A percentile compares a stretch with the other conserved stretches of the same genome.
These are phyloP conservation scores for Darevskia nairensis DNA, from an alignment of 2,797 vertebrate genomes.

Conservation along the genomic window DNA sequence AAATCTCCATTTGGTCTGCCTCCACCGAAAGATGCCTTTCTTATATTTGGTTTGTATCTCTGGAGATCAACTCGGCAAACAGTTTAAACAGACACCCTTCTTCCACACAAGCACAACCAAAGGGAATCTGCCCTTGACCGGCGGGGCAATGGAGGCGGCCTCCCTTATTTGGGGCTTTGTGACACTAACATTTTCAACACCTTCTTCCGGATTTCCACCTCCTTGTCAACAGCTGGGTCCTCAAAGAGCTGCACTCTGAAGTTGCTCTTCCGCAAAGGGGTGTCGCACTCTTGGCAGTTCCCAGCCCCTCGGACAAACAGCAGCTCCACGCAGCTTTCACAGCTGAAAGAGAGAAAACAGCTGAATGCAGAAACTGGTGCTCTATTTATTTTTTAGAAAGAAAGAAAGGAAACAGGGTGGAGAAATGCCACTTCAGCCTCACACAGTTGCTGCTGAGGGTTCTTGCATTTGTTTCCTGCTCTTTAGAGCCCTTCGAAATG, in stretches of 20 bases:
- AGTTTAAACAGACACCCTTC: not conserved
- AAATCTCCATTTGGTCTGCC: not conserved
- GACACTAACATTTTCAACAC: constrained; percentile 92
- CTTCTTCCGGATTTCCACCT: constrained; percentile 98
- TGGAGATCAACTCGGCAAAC: not conserved
- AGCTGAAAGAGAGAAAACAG: constrained; percentile 77
- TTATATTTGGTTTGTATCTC: not conserved
- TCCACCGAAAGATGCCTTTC: not conserved
- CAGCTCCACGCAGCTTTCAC: constrained; percentile 98
- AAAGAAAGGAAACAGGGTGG: not conserved
- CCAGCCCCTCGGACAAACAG: constrained; percentile 95
- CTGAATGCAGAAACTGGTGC: not conserved
- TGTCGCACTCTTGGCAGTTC: constrained; percentile 94
- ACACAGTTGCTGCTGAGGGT: not conserved
- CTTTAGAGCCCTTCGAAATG: too few species aligned
- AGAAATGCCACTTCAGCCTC: not conserved
- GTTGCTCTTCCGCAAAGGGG: constrained; percentile 94
- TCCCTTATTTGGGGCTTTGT: constrained; percentile 8
- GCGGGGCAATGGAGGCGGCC: not conserved
- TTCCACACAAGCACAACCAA: not conserved
- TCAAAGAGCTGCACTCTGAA: constrained; percentile 98
- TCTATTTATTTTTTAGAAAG: not conserved
- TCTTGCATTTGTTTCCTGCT: too few species aligned
- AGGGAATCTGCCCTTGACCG: not conserved
- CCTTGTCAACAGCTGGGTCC: constrained; percentile 95